These are phyloP conservation scores for Bombus confusus DNA, from an alignment of 1,140 invertebrate genomes.

Conservation along the genomic window DNA sequence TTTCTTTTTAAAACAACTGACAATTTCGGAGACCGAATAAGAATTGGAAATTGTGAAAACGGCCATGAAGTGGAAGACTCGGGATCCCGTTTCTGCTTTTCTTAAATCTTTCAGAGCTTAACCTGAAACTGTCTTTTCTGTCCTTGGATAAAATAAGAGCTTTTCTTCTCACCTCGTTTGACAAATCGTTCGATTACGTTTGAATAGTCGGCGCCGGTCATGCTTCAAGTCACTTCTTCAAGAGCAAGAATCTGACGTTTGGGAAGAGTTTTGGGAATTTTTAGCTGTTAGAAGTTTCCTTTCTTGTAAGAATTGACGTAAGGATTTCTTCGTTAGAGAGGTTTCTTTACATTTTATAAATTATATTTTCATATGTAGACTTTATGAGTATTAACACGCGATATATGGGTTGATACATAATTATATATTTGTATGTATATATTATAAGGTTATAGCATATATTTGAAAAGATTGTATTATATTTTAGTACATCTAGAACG, in stretches of 20 bases:
- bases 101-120: not conserved
- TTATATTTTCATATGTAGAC: too few species aligned
- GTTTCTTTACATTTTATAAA: too few species aligned
- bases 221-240: not conserved
- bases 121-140: not conserved
- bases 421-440: too few species aligned
- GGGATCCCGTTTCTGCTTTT: not conserved
- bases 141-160: not conserved
- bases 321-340: too few species aligned
- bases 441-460: too few species aligned
- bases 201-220: not conserved
- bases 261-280: not conserved
- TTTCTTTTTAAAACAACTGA: not conserved
- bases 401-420: too few species aligned
- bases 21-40: not conserved
- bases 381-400: too few species aligned
- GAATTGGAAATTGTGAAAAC: not conserved
- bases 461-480: too few species aligned
- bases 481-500: too few species aligned
- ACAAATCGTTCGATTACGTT: not conserved
- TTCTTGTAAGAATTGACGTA: not conserved
- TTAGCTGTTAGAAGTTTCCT: not conserved
- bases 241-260: too few species aligned
- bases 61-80: not conserved
- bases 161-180: not conserved